Percentiles rank a stretch among this genome's conserved stretches.
These are phyloP conservation scores for Sinohyriopsis cumingii DNA, from an alignment of 2,888 invertebrate genomes.

Conservation along the genomic window DNA sequence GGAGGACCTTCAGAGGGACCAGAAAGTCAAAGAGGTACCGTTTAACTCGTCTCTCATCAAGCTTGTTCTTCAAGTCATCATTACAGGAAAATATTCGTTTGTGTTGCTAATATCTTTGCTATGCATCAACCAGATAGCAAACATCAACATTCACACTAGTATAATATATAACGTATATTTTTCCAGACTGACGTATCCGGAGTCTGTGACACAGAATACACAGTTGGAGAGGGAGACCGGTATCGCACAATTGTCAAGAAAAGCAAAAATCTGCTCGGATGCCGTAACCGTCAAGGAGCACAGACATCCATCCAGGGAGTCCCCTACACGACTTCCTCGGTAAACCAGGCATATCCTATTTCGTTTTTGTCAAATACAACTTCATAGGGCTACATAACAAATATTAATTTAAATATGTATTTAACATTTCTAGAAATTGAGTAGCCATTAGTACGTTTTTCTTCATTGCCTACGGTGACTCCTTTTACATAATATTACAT, in stretches of 20 bases:
- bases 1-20: slow-evolving; percentile 82
- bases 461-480: no score
- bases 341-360: slow-evolving; percentile 39
- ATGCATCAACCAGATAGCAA: neutral
- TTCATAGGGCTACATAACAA: neutral
- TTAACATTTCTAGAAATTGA: no score
- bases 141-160: neutral
- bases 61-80: no score
- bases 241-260: slow-evolving; percentile 57
- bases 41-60: no score
- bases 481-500: no score
- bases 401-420: neutral
- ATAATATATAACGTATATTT: neutral
- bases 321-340: slow-evolving; percentile 63
- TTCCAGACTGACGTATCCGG: slow-evolving; percentile 85
- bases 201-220: slow-evolving; percentile 84
- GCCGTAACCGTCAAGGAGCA: slow-evolving; percentile 59
- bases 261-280: slow-evolving; percentile 65
- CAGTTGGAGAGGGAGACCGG: slow-evolving; percentile 50
- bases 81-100: no score
- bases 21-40: slow-evolving; percentile 54
- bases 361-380: neutral
- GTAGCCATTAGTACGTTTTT: no score
- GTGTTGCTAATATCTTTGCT: no score
- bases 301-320: slow-evolving; percentile 65